A percentile compares a stretch with the other conserved stretches of the same genome.
Conservation (phyloP, 2,797 vertebrate species). For the Ctenochaetus hawaiiensis region DNA sequence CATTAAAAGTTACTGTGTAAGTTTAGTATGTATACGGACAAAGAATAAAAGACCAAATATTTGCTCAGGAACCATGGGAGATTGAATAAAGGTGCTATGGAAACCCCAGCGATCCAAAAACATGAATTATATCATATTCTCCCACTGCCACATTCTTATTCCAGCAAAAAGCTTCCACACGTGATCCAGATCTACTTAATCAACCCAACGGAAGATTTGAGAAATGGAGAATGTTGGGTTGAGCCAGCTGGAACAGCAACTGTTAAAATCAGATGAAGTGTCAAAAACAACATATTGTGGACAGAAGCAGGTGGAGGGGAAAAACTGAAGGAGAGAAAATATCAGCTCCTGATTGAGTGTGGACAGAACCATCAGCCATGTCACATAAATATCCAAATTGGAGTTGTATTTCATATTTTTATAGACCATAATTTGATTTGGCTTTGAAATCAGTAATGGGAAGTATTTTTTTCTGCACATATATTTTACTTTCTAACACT, state of each 20-base stretch:
- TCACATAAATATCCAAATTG: neutral
- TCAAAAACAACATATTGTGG: conserved; percentile 40
- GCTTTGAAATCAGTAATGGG: neutral
- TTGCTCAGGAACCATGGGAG: conserved; percentile 85
- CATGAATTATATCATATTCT: conserved; percentile 65
- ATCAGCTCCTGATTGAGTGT: neutral
- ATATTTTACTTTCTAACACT: neutral
- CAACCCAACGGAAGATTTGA: conserved; percentile 56
- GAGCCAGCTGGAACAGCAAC: conserved; percentile 53
- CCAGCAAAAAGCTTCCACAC: conserved; percentile 41
- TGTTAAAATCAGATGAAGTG: conserved; percentile 40
- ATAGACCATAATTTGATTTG: neutral
- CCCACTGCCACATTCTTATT: conserved; percentile 57
- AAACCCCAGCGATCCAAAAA: conserved; percentile 70
- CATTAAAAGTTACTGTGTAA: conserved; percentile 74
- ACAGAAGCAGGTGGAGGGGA: conserved; percentile 21
- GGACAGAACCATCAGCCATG: neutral
- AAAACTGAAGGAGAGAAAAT: conserved; percentile 1
- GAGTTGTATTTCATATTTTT: neutral
- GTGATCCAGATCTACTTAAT: conserved; percentile 52
- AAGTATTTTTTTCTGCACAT: neutral
- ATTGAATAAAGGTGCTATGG: conserved; percentile 81
- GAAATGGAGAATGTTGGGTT: conserved; percentile 4
- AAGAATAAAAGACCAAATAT: conserved; percentile 78
- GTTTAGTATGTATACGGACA: conserved; percentile 81